Evolutionary conservation across 2,113 vertebrate genomes (phyloP).

Genomic region (Sprattus sprattus): DNA sequence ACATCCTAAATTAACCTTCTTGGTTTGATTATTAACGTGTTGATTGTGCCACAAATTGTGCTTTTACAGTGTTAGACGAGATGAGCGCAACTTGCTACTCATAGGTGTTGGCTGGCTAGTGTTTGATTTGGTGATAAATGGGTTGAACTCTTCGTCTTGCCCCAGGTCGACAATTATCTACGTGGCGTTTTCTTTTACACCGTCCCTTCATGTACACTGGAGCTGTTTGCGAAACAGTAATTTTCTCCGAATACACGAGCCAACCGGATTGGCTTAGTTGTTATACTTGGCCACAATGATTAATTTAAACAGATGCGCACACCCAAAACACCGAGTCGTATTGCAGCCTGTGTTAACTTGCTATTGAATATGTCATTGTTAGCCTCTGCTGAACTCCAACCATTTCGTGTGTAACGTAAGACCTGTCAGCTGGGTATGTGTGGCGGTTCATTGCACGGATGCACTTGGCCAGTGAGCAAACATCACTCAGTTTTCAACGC

Average conservation of each 20-base stretch:
- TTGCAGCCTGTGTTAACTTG: background rate
- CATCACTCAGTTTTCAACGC: background rate
- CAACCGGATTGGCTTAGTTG: background rate
- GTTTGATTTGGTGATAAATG: background rate
- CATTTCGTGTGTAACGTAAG: background rate
- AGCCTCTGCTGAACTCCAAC: background rate
- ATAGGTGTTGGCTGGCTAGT: constrained; percentile 14
- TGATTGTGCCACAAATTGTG: background rate
- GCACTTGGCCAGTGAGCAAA: background rate
- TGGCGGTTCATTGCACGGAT: background rate
- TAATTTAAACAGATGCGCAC: constrained; percentile 13
- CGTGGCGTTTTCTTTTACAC: background rate
- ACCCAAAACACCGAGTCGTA: constrained; percentile 23
- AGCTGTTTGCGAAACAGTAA: background rate
- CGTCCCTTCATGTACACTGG: background rate
- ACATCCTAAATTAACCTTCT: constrained; percentile 50
- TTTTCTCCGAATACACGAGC: background rate
- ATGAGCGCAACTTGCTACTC: background rate
- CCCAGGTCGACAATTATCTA: constrained; percentile 9
- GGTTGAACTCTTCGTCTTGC: background rate
- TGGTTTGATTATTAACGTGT: constrained; percentile 38
- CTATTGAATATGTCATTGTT: background rate
- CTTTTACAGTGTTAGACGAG: background rate
- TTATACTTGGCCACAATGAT: constrained; percentile 23
- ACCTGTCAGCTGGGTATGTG: background rate